phyloP scores from a whole-genome alignment of 1,140 invertebrate genomes.

The Camponotus vicinus region DNA sequence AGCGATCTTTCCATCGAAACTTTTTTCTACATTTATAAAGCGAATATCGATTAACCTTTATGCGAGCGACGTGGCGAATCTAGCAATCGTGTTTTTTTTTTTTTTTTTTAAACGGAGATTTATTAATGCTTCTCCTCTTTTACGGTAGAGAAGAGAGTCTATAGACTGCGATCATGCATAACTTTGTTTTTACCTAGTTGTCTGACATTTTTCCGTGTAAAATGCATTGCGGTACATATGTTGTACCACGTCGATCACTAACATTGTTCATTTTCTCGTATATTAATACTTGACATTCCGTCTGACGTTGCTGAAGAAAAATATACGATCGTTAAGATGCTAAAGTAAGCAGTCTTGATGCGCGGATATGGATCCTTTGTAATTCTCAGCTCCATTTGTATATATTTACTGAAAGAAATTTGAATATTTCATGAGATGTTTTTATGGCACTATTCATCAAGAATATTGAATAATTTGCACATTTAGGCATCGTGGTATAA shows the following conservation, averaged over 20 bases:
- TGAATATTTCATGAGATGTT: not conserved
- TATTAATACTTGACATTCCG: constrained; percentile 4
- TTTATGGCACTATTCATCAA: not conserved
- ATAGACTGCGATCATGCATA: constrained; percentile 27
- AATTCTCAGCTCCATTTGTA: not conserved
- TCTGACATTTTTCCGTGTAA: constrained; percentile 31
- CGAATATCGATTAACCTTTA: constrained; percentile 49
- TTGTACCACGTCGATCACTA: constrained; percentile 32
- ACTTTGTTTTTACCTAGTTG: constrained; percentile 53
- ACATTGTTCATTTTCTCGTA: constrained; percentile 24
- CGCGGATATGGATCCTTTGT: not conserved
- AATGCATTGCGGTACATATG: constrained; percentile 34
- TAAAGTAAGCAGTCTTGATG: constrained; percentile 5
- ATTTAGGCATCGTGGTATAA: not conserved
- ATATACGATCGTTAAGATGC: not conserved
- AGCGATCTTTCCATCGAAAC: constrained; percentile 13
- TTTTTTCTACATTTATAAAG: constrained; percentile 55
- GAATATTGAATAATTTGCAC: constrained; percentile 1
- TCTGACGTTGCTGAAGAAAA: not conserved
- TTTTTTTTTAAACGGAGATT: constrained; percentile 24
- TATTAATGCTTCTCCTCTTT: constrained; percentile 38
- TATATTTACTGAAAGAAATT: not conserved
- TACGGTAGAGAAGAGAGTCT: not conserved
- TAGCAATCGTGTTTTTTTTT: constrained; percentile 33
- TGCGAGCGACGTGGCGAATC: constrained; percentile 48